A percentile compares a stretch with the other conserved stretches of the same genome.
Conservation (phyloP, 2,113 vertebrate genomes). For the Patagioenas fasciata region DNA sequence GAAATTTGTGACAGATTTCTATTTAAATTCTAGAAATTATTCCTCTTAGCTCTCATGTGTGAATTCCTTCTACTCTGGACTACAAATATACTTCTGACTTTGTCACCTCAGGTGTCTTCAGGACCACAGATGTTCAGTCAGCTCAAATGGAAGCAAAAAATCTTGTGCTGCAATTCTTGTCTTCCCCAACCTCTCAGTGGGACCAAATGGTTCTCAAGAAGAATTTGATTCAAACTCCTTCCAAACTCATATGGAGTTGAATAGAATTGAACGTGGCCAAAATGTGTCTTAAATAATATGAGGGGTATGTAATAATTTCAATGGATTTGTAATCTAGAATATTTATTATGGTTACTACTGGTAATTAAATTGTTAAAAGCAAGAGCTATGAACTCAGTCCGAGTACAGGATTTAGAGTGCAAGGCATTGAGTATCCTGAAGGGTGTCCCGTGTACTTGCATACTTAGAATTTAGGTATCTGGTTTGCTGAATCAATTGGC, state of each 20-base stretch:
- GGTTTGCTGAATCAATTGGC: fast-evolving
- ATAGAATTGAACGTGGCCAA: neutral
- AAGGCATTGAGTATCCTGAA: neutral
- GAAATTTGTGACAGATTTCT: neutral
- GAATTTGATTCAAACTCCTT: neutral
- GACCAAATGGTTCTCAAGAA: neutral
- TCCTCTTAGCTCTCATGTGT: neutral
- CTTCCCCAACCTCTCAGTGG: neutral
- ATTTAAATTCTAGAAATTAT: neutral
- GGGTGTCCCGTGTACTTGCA: neutral
- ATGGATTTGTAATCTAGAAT: neutral
- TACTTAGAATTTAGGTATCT: neutral
- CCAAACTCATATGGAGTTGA: neutral
- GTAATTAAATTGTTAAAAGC: neutral
- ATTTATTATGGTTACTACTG: neutral
- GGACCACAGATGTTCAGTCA: neutral
- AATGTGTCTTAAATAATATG: neutral
- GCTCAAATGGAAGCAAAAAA: neutral
- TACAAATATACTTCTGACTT: neutral
- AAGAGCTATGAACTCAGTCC: neutral
- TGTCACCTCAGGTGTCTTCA: neutral
- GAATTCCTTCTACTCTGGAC: neutral
- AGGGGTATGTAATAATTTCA: neutral
- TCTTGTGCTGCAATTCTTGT: neutral
- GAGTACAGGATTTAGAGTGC: neutral